Conservation (phyloP, 2,888 invertebrate genomes). For the Trachelus iudaicus region DNA sequence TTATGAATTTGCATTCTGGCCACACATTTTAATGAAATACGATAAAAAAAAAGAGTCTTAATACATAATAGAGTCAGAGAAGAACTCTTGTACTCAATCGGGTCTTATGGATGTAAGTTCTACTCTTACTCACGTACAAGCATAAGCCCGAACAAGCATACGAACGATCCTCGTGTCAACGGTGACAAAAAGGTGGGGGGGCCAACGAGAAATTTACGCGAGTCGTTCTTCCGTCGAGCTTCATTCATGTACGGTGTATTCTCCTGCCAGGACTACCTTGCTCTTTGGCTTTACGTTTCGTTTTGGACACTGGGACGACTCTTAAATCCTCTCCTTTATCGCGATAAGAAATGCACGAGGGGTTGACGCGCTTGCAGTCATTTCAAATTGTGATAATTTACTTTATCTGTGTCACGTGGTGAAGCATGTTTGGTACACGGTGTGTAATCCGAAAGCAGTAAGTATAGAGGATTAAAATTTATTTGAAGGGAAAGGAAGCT, state of each 20-base stretch:
- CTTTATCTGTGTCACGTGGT: background rate
- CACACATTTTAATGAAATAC: background rate
- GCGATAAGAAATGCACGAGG: background rate
- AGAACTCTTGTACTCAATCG: background rate
- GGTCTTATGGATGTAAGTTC: background rate
- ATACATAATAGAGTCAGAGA: background rate
- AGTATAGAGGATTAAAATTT: background rate
- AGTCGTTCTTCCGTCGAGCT: slow-evolving; percentile 29
- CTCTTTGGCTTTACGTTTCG: background rate
- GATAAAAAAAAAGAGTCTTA: background rate
- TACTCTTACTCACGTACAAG: slow-evolving; percentile 42
- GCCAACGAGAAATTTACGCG: slow-evolving; percentile 32
- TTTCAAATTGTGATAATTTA: background rate
- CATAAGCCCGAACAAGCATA: slow-evolving; percentile 27
- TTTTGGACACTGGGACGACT: background rate
- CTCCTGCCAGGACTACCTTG: slow-evolving; percentile 19
- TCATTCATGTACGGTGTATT: slow-evolving; percentile 45
- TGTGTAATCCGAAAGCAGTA: background rate
- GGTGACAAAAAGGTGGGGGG: slow-evolving; percentile 40
- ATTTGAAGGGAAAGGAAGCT: background rate
- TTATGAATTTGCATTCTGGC: background rate
- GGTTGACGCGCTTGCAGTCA: background rate
- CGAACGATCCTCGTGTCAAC: slow-evolving; percentile 28
- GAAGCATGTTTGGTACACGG: background rate
- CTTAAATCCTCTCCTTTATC: no score